Evolutionary conservation across 2,888 invertebrate species (phyloP).

Genomic region (Oligia fasciuncula): DNA sequence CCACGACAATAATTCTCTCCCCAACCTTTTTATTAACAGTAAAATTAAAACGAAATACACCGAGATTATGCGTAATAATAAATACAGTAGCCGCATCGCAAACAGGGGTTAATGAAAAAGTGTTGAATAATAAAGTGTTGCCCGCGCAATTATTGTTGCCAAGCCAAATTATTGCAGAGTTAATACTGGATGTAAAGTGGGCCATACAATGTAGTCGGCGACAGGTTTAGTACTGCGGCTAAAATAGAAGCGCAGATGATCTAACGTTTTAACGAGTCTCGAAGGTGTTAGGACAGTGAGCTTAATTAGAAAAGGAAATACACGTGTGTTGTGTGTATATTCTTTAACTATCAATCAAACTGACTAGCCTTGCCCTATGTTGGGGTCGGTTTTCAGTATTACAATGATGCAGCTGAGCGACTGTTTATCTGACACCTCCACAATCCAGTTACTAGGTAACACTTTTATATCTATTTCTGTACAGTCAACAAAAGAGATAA

Average conservation of each 20-base stretch:
- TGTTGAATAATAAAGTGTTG: conserved; percentile 63
- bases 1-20: conserved; percentile 15
- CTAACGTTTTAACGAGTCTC: conserved; percentile 21
- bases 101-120: conserved; percentile 70
- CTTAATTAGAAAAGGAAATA: not conserved
- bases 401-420: not conserved
- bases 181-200: conserved; percentile 57
- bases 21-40: conserved; percentile 27
- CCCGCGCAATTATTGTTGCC: conserved; percentile 64
- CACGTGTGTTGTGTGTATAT: not conserved
- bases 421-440: not conserved
- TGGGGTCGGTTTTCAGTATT: not conserved
- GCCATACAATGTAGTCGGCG: conserved; percentile 23
- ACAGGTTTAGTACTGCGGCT: conserved; percentile 44
- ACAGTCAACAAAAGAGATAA: too few species aligned
- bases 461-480: not conserved
- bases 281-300: not conserved
- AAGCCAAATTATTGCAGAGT: conserved; percentile 55
- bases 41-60: conserved; percentile 39
- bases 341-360: not conserved
- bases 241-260: conserved; percentile 28
- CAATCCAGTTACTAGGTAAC: not conserved
- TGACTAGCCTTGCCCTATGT: not conserved
- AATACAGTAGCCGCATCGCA: conserved; percentile 63
- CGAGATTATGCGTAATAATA: conserved; percentile 58